Evolutionary conservation across 2,113 vertebrate genomes (phyloP).

Genomic region (Todiramphus saurophagus): DNA sequence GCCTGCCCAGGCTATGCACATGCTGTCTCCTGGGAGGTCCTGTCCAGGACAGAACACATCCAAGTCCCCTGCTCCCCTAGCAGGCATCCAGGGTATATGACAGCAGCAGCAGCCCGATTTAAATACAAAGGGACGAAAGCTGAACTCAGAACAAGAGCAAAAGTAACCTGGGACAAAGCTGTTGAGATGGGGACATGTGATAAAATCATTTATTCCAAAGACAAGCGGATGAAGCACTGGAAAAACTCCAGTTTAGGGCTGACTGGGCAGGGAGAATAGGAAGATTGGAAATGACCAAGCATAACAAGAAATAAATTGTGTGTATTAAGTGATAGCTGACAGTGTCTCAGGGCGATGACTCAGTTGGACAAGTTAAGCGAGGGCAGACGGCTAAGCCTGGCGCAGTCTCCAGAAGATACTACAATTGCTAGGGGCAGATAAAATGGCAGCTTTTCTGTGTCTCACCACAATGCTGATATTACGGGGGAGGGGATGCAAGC

Average conservation of each 20-base stretch:
- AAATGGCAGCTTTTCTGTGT: slow-evolving; percentile 28
- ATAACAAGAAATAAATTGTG: background rate
- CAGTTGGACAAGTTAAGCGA: background rate
- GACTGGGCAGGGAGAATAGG: background rate
- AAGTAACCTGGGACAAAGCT: background rate
- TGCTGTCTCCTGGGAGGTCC: background rate
- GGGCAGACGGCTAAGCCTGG: background rate
- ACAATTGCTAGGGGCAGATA: slow-evolving; percentile 41
- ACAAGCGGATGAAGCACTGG: background rate
- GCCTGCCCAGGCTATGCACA: background rate
- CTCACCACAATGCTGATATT: slow-evolving; percentile 15
- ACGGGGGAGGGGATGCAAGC: slow-evolving; percentile 9
- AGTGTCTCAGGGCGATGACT: background rate
- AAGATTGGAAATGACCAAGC: background rate
- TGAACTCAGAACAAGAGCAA: background rate
- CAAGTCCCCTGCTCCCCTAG: background rate
- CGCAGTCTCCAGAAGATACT: background rate
- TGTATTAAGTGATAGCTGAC: background rate
- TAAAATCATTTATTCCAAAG: background rate
- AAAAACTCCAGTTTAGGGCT: background rate
- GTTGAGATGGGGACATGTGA: background rate
- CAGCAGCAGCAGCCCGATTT: background rate
- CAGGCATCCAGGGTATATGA: background rate
- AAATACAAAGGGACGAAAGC: background rate
- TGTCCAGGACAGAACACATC: rapidly evolving